Evolutionary conservation across 2,797 vertebrate genomes (phyloP).

Genomic region (Coccyzus lansbergi): DNA sequence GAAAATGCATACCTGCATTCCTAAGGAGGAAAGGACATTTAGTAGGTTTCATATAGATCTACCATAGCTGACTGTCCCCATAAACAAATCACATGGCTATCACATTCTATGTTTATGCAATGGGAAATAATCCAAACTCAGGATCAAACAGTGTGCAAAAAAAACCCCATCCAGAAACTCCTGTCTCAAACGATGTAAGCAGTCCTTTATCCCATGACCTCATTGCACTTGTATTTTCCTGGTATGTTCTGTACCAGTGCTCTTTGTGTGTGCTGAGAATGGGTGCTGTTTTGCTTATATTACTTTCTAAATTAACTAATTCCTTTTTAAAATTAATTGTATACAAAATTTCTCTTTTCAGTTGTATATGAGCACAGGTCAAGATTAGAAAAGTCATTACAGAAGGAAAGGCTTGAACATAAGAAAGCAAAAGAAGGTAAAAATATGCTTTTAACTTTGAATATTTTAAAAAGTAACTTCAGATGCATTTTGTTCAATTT

Average conservation of each 20-base stretch:
- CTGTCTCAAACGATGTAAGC: not conserved
- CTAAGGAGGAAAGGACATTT: not conserved
- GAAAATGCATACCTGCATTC: not conserved
- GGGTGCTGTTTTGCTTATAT: rapidly evolving
- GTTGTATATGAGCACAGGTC: constrained; percentile 99
- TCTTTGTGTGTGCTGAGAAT: not conserved
- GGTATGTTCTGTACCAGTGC: not conserved
- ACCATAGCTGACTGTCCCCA: not conserved
- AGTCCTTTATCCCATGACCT: not conserved
- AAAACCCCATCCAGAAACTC: not conserved
- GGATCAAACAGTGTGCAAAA: not conserved
- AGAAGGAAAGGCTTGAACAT: constrained; percentile 96
- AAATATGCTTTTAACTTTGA: not conserved
- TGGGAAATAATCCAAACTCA: not conserved
- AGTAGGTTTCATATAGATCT: not conserved
- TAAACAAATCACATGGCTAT: not conserved
- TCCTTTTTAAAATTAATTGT: not conserved
- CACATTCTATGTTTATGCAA: rapidly evolving
- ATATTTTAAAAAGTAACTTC: not conserved
- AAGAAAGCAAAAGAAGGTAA: constrained; percentile 99
- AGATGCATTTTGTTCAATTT: not conserved
- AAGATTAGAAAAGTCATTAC: constrained; percentile 95
- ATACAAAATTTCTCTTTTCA: constrained; percentile 62
- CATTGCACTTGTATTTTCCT: not conserved
- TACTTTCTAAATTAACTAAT: not conserved